Percentiles rank a stretch among this genome's conserved stretches.
Evolutionary conservation across 2,797 vertebrate genomes (phyloP).

Genomic region (Otus scops): DNA sequence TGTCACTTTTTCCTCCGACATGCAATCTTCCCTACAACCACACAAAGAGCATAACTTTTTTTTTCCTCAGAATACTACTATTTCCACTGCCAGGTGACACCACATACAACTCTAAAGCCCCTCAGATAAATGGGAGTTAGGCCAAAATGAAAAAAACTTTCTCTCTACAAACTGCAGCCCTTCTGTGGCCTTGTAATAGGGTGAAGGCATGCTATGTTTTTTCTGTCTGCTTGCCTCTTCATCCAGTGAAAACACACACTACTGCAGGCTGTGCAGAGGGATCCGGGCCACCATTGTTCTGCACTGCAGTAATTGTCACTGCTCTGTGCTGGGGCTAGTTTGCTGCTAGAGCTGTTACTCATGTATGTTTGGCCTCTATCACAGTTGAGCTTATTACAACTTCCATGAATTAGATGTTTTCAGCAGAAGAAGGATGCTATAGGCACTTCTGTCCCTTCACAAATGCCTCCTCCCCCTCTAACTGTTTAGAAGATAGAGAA

Average conservation of each 20-base stretch:
- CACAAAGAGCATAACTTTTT: background rate
- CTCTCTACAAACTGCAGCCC: background rate
- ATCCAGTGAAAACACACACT: background rate
- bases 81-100: background rate
- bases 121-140: background rate
- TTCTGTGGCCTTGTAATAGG: background rate
- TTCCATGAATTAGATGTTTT: background rate
- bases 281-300: accelerated
- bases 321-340: background rate
- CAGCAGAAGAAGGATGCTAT: background rate
- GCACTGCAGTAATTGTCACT: background rate
- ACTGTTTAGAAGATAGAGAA: background rate
- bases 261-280: background rate
- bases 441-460: background rate
- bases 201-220: background rate
- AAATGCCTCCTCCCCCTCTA: background rate
- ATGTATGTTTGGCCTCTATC: background rate
- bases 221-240: background rate
- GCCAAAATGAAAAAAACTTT: background rate
- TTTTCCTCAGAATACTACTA: background rate
- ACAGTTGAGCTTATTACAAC: background rate
- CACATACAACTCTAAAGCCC: background rate
- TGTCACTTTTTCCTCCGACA: background rate
- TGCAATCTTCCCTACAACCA: background rate
- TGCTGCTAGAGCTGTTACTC: background rate